phyloP scores from a whole-genome alignment of 2,888 invertebrate genomes.

The Drosophila paucipuncta region DNA sequence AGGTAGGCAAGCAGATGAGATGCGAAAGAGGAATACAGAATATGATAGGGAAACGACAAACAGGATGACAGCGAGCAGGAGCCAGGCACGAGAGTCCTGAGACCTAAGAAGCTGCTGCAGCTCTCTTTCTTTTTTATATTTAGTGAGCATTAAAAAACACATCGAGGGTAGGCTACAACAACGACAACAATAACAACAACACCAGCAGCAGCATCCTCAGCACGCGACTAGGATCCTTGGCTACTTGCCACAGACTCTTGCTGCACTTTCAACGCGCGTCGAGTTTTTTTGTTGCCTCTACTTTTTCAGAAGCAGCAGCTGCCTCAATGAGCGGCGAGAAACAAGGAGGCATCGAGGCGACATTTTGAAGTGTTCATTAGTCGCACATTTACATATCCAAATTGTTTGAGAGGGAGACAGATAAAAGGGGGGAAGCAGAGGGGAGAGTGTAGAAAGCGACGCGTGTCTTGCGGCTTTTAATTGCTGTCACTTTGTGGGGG shows the following conservation, averaged over 20 bases:
- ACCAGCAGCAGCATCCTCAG: conserved; percentile 34
- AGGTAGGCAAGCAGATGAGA: conserved; percentile 66
- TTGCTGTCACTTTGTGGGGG: conserved; percentile 61
- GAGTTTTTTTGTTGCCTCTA: conserved; percentile 22
- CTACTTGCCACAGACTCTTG: conserved; percentile 47
- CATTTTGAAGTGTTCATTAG: conserved; percentile 83
- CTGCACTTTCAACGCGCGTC: conserved; percentile 62
- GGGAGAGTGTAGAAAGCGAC: conserved; percentile 21
- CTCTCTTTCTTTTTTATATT: conserved; percentile 31
- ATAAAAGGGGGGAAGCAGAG: neutral
- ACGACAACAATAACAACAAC: conserved; percentile 40
- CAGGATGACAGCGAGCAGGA: conserved; percentile 37
- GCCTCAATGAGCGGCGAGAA: conserved; percentile 32
- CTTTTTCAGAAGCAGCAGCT: conserved; percentile 60
- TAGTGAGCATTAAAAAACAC: conserved; percentile 57
- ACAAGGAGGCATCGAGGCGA: conserved; percentile 37
- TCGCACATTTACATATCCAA: conserved; percentile 83
- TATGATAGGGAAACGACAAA: conserved; percentile 66
- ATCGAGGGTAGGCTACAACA: conserved; percentile 47
- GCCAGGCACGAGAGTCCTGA: conserved; percentile 64
- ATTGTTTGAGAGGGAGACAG: conserved; percentile 63
- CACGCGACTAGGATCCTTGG: conserved; percentile 65
- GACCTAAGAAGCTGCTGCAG: conserved; percentile 53
- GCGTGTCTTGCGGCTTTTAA: conserved; percentile 77
- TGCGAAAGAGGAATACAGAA: conserved; percentile 32